Percentiles rank a stretch among this genome's conserved stretches.
Evolutionary conservation across 1,140 invertebrate genomes (phyloP).

Genomic region (Gonatopus flavifemur): DNA sequence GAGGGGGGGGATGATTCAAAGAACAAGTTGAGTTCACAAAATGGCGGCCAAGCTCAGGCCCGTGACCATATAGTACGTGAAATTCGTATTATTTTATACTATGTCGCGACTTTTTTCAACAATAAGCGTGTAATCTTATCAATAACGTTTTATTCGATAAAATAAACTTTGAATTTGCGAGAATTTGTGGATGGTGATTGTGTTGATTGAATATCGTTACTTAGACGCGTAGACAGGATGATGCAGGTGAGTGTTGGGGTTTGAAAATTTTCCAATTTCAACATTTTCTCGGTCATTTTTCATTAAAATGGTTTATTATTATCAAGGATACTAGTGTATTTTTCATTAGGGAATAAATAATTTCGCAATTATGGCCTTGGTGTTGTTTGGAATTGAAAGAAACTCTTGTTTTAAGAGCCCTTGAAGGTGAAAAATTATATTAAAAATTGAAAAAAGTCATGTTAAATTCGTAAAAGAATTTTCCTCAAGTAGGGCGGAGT

Average conservation of each 20-base stretch:
- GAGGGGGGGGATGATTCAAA: constrained; percentile 39
- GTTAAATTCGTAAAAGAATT: constrained; percentile 13
- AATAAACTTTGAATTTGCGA: constrained; percentile 24
- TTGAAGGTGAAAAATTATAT: constrained; percentile 20
- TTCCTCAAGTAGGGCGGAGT: constrained; percentile 40
- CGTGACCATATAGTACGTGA: constrained; percentile 50
- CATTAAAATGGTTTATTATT: constrained; percentile 24
- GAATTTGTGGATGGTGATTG: constrained; percentile 10
- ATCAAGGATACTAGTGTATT: constrained; percentile 2
- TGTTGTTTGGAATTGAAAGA: constrained; percentile 51
- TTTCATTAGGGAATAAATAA: constrained; percentile 12
- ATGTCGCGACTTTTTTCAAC: constrained; percentile 33
- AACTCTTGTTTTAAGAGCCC: constrained; percentile 35
- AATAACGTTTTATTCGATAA: constrained; percentile 18
- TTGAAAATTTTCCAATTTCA: constrained; percentile 28
- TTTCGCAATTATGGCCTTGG: constrained; percentile 21
- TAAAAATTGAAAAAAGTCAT: constrained; percentile 33
- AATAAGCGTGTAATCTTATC: constrained; percentile 23
- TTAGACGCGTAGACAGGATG: constrained; percentile 53
- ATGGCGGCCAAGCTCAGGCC: constrained; percentile 45
- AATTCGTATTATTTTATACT: constrained; percentile 43
- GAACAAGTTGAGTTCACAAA: constrained; percentile 48
- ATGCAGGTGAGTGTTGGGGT: constrained; percentile 56
- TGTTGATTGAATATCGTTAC: constrained; percentile 28
- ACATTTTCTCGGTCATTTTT: constrained; percentile 6